phyloP scores from a whole-genome alignment of 2,888 invertebrate genomes.

The Sphecodes monilicornis region DNA sequence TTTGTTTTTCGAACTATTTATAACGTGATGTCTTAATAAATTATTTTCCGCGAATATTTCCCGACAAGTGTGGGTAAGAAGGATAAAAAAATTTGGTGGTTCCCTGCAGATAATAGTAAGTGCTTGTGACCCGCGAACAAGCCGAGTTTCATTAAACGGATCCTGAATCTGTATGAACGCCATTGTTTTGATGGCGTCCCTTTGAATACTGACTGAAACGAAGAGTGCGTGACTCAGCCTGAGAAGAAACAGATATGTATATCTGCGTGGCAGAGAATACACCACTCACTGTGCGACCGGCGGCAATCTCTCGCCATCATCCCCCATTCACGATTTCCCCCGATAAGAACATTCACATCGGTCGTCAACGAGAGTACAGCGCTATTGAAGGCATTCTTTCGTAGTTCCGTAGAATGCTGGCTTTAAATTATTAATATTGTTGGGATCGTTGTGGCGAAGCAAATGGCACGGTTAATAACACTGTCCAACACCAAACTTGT shows the following conservation, averaged over 20 bases:
- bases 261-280: slow-evolving; percentile 51
- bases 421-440: not conserved
- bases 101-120: slow-evolving; percentile 8
- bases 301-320: slow-evolving; percentile 51
- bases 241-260: slow-evolving; percentile 51
- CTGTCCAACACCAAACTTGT: no score
- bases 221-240: slow-evolving; percentile 45
- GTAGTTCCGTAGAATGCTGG: not conserved
- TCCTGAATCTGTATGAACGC: slow-evolving; percentile 36
- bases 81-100: slow-evolving; percentile 5
- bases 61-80: not conserved
- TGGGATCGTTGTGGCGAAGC: no score
- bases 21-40: not conserved
- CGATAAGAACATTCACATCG: slow-evolving; percentile 50
- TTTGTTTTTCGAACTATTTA: no score
- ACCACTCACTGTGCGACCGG: slow-evolving; percentile 49
- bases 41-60: not conserved
- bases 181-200: slow-evolving; percentile 38
- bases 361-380: slow-evolving; percentile 9
- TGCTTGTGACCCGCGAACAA: slow-evolving; percentile 7
- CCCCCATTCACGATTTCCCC: slow-evolving; percentile 52
- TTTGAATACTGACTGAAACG: slow-evolving; percentile 40
- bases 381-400: slow-evolving; percentile 8
- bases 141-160: slow-evolving; percentile 37
- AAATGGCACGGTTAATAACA: no score